Evolutionary conservation across 2,113 vertebrate genomes (phyloP), one percentile per base, ranked within the genome.

Genomic region (Lycocorax pyrrhopterus): DNA sequence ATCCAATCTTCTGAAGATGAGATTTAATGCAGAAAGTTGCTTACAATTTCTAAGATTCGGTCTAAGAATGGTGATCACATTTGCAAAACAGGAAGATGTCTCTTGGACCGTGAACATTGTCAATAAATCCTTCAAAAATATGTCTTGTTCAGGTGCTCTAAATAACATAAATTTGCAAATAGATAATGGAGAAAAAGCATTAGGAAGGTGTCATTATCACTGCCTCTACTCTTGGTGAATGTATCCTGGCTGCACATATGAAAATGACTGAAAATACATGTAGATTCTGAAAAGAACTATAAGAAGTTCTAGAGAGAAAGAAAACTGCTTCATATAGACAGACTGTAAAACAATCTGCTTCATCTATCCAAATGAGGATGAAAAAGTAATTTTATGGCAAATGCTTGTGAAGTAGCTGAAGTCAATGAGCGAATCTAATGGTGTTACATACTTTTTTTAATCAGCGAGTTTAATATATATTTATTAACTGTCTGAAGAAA

Each of bases 391-490:
- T 64, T 77, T 49, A 73, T 83, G 3, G 32, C 12, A 83, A 72
- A 66, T 63, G 16, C 4, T 46, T 16, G 8, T 55, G 43, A 89
- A 71, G 10, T 22, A 86, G 10, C 16, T 63, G 52, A 94, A 91
- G 22, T 5, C 32, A 79, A 41, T 41, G 8, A 67, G 6, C 0
- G 0, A 52, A 60, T 71, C 27, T 37, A 30, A 41, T 32, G 27
- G 13, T 47, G 11, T 46, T 60, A 56, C 3, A 37, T 19, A 33
- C 41, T 78, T 91, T 56, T 64, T 77, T 87, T 33, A 77, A 52
- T 62, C 32, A 63, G 13, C 0, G 15, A 49, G 17, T 84, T 77
- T 47, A 27, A 55, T n/a, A 55, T 8, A 55, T 4, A 29, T 59
- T 73, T 76, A 11, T 68, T 76, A 92, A 39, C 20, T 63, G 14